phyloP scores from a whole-genome alignment of 1,140 invertebrate species.

The Fragariocoptes setiger region DNA sequence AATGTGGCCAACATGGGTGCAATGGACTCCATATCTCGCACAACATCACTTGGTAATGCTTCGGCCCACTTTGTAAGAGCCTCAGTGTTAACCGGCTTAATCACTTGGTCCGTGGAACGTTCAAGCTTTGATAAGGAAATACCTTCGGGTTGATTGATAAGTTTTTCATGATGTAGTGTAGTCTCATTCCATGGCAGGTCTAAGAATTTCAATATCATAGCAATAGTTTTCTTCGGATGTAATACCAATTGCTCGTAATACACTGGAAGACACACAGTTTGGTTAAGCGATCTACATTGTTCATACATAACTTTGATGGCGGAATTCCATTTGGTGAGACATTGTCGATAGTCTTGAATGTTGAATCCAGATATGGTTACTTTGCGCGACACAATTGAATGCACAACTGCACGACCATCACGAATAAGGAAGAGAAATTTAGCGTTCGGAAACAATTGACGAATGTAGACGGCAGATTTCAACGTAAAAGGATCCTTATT shows the following conservation, averaged over 20 bases:
- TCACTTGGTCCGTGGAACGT: conserved; percentile 87
- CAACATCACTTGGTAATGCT: conserved; percentile 56
- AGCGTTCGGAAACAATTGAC: conserved; percentile 29
- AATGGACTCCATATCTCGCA: conserved; percentile 54
- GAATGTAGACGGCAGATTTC: conserved; percentile 54
- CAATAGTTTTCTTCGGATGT: conserved; percentile 62
- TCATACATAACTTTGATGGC: conserved; percentile 75
- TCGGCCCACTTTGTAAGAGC: conserved; percentile 88
- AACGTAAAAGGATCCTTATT: conserved; percentile 95
- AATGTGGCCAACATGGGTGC: conserved; percentile 63
- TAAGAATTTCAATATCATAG: conserved; percentile 57
- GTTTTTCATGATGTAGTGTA: conserved; percentile 83
- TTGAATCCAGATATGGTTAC: conserved; percentile 92
- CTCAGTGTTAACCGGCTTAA: conserved; percentile 85
- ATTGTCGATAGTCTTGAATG: conserved; percentile 62
- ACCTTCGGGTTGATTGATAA: conserved; percentile 77
- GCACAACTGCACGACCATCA: conserved; percentile 82
- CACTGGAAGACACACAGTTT: conserved; percentile 40
- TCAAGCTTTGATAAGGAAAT: conserved; percentile 64
- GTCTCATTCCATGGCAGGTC: conserved; percentile 77
- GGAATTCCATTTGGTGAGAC: conserved; percentile 76
- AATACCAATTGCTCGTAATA: conserved; percentile 90
- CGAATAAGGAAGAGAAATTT: conserved; percentile 95
- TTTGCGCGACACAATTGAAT: conserved; percentile 86
- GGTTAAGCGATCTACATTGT: conserved; percentile 61